Evolutionary conservation across 2,888 invertebrate genomes (phyloP).

Genomic region (Listrodromus nycthemerus): DNA sequence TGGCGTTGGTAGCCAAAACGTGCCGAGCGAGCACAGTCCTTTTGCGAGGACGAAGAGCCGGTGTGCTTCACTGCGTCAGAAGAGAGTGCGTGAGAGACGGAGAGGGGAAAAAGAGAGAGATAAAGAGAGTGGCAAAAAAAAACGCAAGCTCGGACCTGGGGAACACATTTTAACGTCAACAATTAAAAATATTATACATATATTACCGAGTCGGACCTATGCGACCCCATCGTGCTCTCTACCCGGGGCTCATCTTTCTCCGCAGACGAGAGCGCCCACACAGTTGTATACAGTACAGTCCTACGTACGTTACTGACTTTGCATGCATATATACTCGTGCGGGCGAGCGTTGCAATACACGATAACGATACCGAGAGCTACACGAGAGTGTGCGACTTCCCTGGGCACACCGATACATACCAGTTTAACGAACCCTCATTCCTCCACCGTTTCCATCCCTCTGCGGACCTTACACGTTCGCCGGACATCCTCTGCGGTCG

Average conservation of each 20-base stretch:
- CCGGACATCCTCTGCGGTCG: slow-evolving; percentile 23
- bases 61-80: slow-evolving; percentile 58
- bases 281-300: slow-evolving; percentile 23
- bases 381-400: slow-evolving; percentile 48
- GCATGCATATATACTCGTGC: slow-evolving; percentile 33
- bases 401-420: not conserved
- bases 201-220: slow-evolving; percentile 74
- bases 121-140: slow-evolving; percentile 54
- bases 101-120: slow-evolving; percentile 20
- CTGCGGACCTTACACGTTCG: slow-evolving; percentile 52
- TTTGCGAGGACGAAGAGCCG: slow-evolving; percentile 54
- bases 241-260: slow-evolving; percentile 79
- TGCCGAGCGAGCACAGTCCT: slow-evolving; percentile 55
- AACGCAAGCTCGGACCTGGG: slow-evolving; percentile 71
- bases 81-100: slow-evolving; percentile 24
- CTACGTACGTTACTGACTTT: slow-evolving; percentile 47
- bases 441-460: slow-evolving; percentile 41
- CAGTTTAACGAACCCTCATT: slow-evolving; percentile 28
- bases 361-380: slow-evolving; percentile 66
- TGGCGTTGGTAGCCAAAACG: slow-evolving; percentile 60
- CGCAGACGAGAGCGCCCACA: slow-evolving; percentile 63
- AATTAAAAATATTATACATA: slow-evolving; percentile 85
- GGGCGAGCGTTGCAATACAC: slow-evolving; percentile 61
- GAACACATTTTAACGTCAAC: slow-evolving; percentile 84
- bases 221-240: slow-evolving; percentile 55